phyloP scores from a whole-genome alignment of 2,888 invertebrate species.

The Hololepta plana region DNA sequence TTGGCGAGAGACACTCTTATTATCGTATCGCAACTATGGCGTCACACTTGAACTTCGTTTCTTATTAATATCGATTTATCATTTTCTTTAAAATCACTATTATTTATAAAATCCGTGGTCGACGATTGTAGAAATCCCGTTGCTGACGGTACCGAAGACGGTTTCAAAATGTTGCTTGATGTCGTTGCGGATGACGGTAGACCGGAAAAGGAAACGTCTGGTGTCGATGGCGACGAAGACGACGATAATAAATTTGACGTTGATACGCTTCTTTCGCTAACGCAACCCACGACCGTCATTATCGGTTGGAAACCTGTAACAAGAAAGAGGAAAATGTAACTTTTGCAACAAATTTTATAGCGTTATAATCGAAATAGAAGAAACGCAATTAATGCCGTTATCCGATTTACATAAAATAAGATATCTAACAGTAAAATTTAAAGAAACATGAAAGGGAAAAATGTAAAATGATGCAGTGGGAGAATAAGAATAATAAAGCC shows the following conservation, averaged over 20 bases:
- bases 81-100: too few relatives aligned
- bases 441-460: too few relatives aligned
- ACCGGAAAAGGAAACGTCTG: slow-evolving; percentile 22
- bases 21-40: slow-evolving; percentile 40
- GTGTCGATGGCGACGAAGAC: slow-evolving; percentile 15
- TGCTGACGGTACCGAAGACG: too few relatives aligned
- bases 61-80: too few relatives aligned
- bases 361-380: background rate
- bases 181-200: slow-evolving; percentile 11
- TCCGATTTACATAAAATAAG: too few relatives aligned
- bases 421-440: too few relatives aligned
- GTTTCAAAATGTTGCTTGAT: too few relatives aligned
- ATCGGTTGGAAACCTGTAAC: slow-evolving; percentile 42
- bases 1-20: slow-evolving; percentile 31
- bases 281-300: slow-evolving; percentile 31
- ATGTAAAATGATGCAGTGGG: too few relatives aligned
- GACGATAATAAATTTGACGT: slow-evolving; percentile 8
- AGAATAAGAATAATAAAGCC: too few relatives aligned
- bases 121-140: too few relatives aligned
- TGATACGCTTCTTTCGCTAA: slow-evolving; percentile 25
- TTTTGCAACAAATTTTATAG: too few relatives aligned
- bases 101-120: too few relatives aligned
- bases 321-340: slow-evolving; percentile 16
- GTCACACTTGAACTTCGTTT: slow-evolving; percentile 50
- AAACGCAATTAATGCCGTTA: slow-evolving; percentile 1